Evolutionary conservation across 2,888 invertebrate genomes (phyloP), one percentile per base, ranked within the genome.

Genomic region (Zygothrica quintamaculata): DNA sequence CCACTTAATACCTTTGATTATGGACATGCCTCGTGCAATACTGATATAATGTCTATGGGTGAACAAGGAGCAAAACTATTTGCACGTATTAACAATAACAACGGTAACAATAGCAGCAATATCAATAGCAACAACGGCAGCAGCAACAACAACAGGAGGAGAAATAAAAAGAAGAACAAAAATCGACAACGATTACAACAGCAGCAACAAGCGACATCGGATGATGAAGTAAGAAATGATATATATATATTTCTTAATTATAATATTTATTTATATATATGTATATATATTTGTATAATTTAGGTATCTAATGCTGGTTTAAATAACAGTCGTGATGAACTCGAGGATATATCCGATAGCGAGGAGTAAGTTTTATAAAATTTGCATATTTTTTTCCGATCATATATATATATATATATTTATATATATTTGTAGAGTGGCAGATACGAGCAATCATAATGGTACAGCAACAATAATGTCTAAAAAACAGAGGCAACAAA

Each of bases 1-100:
- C 94, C 94, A 15, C 92, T 94, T 4, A 93, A 94, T 82, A 94
- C 93, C 74, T 94, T 95, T 90, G 95, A 95, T 88, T 95, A 95
- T 88, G 93, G 94, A 67, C 95, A 95, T 86, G 93, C 89, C 33
- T 88, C 90, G 1, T 78, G 72, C 33, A 71, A 60, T 55, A 47
- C n/a, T n/a, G n/a, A n/a, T n/a, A n/a, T n/a, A n/a, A n/a, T n/a
- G n/a, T n/a, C n/a, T n/a, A n/a, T n/a, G n/a, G n/a, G n/a, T n/a
- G n/a, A n/a, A n/a, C n/a, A n/a, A n/a, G n/a, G n/a, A n/a, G n/a
- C n/a, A n/a, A n/a, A n/a, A n/a, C n/a, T n/a, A n/a, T n/a, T n/a
- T n/a, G n/a, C n/a, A n/a, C n/a, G n/a, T n/a, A n/a, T n/a, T n/a
- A n/a, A n/a, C n/a, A n/a, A 26, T 6, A 26, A 26, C 26, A 55